Base-by-base conservation (phyloP, 2,888 invertebrate genomes). In the Apantesis nais region DNA sequence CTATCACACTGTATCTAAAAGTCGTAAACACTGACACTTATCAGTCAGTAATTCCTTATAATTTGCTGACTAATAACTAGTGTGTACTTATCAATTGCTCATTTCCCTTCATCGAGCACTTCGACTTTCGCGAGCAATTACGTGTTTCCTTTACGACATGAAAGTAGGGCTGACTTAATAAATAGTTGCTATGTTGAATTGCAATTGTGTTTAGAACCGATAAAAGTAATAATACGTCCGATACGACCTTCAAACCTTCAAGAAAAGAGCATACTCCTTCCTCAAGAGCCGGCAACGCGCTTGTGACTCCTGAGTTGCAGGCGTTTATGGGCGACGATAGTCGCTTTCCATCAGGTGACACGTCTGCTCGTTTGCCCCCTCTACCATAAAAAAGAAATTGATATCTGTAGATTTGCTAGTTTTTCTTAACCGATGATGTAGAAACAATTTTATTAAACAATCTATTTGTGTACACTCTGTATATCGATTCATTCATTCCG, bases 401-500 rank as follows among this genome's bases (percentile, higher is more conserved):
- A n/a, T n/a, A n/a, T n/a, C n/a, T n/a, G n/a, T n/a, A n/a, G n/a
- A n/a, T n/a, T n/a, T n/a, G n/a, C n/a, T n/a, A n/a, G n/a, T n/a
- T n/a, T n/a, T n/a, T n/a, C n/a, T n/a, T n/a, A n/a, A n/a, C n/a
- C n/a, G n/a, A n/a, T n/a, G n/a, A n/a, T 48, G 48, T 22, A 22
- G 48, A n/a, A n/a, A 52, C 9, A 1, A n/a, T n/a, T 52, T 52
- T 2, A 52, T 52, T 52, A 52, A 0, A 11, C 22, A 9, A 34
- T 34, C 0, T 34, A 19, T 64, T 58, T 68, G 1, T 61, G 25
- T 12, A 3, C 82, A 73, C 29, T 48, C 71, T 75, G 63, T 81
- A 72, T 55, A 72, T 14, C 64, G 52, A 65, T 68, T 74, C 63
- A 74, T 73, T 69, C 68, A 82, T 77, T 74, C 39, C 16, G 34